Evolutionary conservation across 2,888 invertebrate species (phyloP), one percentile per base, ranked within the genome.

Genomic region (Eugnorisma glareosa): DNA sequence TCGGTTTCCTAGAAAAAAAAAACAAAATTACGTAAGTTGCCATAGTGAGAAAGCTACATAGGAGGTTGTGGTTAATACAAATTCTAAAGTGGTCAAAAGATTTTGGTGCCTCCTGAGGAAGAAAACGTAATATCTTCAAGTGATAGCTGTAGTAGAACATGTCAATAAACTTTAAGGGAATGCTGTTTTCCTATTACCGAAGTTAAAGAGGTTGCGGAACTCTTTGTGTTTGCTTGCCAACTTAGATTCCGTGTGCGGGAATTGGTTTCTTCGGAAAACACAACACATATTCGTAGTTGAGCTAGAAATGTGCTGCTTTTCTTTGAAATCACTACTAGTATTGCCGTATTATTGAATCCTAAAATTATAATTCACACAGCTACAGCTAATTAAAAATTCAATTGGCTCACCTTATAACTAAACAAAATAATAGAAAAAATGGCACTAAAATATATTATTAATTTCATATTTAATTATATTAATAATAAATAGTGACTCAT

Each of bases 1-100:
- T 89, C 86, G 24, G 75, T 67, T 64, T 88, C 87, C 93, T 93
- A 90, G n/a, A 86, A 89, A 73, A 35, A 35, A 73, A 35, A 35
- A 31, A 10, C 0, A 8, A 31, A 2, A 54, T 43, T 28, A 28
- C 0, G 7, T 35, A 15, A n/a, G 28, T 40, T 48, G 21, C 10
- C 1, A 35, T 21, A 37, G 1, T 31, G 7, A 28, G 3, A 15
- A n/a, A n/a, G 8, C 8, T 10, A 5, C 2, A 3, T 48, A 3
- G 10, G 11, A 40, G 8, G n/a, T 31, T 31, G 15, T 28, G 10
- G 11, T 10, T 31, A 18, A 35, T 15, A 4, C 15, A 28, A 54
- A 51, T 18, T 10, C 10, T 51, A 18, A 13, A 48, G 57, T n/a
- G 3, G 18, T 21, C n/a, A 15, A 45, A 31, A 79, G 8, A 15